Evolutionary conservation across 2,888 invertebrate species (phyloP).

Genomic region (Quadroppia sp.): DNA sequence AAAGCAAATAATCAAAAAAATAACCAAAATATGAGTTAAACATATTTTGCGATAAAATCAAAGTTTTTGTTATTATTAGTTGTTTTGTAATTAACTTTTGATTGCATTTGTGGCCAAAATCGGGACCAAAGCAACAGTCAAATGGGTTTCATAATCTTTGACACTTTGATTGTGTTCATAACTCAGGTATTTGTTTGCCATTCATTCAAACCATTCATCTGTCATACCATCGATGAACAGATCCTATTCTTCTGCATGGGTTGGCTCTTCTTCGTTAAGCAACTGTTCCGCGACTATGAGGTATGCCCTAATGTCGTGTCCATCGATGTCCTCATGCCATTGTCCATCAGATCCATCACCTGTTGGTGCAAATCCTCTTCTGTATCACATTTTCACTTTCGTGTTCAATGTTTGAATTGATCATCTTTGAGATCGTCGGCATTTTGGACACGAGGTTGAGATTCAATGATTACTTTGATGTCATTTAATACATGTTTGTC

Average conservation of each 20-base stretch:
- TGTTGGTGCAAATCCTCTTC: slow-evolving; percentile 89
- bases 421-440: slow-evolving; percentile 97
- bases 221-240: slow-evolving; percentile 56
- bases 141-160: slow-evolving; percentile 34
- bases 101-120: neutral
- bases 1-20: too few species aligned
- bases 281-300: slow-evolving; percentile 94
- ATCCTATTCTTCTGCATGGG: slow-evolving; percentile 90
- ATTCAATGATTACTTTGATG: neutral
- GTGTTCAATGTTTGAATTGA: slow-evolving; percentile 97
- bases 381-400: slow-evolving; percentile 93
- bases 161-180: slow-evolving; percentile 42
- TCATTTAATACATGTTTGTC: neutral
- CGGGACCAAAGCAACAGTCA: neutral
- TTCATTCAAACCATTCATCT: neutral
- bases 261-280: slow-evolving; percentile 97
- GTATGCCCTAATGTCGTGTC: slow-evolving; percentile 48
- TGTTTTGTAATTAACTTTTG: too few species aligned
- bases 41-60: too few species aligned
- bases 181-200: slow-evolving; percentile 37
- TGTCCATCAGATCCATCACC: slow-evolving; percentile 68
- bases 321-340: neutral
- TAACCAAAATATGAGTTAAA: too few species aligned
- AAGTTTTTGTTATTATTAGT: too few species aligned
- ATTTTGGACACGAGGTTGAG: slow-evolving; percentile 80